A percentile compares a stretch with the other conserved stretches of the same genome.
These are phyloP conservation scores for Bradypodion ventrale DNA, from an alignment of 2,797 vertebrate genomes.

Conservation along the genomic window DNA sequence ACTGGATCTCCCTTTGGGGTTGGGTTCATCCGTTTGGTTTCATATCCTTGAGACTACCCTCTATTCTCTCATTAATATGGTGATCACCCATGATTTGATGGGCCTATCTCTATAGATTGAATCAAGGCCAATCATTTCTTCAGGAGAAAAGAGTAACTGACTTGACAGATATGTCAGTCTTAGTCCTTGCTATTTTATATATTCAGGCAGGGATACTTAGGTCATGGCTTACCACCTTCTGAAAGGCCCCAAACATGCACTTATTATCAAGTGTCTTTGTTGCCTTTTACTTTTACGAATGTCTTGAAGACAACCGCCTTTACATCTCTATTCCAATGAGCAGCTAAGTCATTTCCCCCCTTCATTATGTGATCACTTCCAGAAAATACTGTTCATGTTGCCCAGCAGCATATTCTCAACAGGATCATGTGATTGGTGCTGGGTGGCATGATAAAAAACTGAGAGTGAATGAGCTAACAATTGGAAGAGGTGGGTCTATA, in stretches of 20 bases:
- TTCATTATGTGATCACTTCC: too few relatives aligned
- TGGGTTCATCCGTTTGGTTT: constrained; percentile 56
- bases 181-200: constrained; percentile 28
- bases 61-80: constrained; percentile 62
- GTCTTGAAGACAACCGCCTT: not conserved
- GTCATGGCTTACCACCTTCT: not conserved
- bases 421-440: not conserved
- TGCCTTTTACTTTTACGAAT: not conserved
- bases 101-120: constrained; percentile 37
- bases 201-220: not conserved
- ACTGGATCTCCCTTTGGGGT: constrained; percentile 55
- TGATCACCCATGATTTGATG: constrained; percentile 49
- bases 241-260: not conserved
- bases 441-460: not conserved
- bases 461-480: not conserved
- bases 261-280: not conserved
- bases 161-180: constrained; percentile 24
- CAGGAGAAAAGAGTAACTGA: constrained; percentile 32
- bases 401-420: not conserved
- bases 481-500: too few relatives aligned
- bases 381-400: not conserved
- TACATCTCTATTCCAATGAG: not conserved
- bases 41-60: constrained; percentile 51
- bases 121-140: constrained; percentile 22
- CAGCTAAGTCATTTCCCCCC: not conserved